These are phyloP conservation scores for Cantharis rustica DNA, from an alignment of 2,888 invertebrate species.

Conservation along the genomic window DNA sequence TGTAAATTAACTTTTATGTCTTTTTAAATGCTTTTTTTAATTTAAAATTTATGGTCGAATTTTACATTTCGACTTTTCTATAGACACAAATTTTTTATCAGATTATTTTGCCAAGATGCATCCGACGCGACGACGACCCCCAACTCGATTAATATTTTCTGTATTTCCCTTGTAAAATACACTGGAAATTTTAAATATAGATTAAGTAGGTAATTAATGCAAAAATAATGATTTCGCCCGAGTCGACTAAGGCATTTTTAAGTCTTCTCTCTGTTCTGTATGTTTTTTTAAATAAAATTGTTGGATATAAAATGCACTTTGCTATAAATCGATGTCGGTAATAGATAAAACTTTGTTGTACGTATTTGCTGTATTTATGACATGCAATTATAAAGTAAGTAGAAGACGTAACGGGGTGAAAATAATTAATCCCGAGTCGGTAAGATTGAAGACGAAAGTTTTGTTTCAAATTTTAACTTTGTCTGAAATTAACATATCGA, in stretches of 20 bases:
- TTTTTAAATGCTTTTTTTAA: background rate
- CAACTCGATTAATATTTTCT: background rate
- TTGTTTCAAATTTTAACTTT: constrained; percentile 1
- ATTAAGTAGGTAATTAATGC: background rate
- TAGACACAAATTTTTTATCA: background rate
- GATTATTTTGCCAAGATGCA: background rate
- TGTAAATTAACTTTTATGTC: background rate
- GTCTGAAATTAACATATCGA: background rate
- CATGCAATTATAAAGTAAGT: constrained; percentile 10
- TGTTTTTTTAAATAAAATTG: background rate
- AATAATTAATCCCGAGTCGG: constrained; percentile 12
- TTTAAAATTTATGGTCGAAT: background rate
- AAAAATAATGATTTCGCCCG: background rate
- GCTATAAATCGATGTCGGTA: background rate
- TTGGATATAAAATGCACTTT: background rate
- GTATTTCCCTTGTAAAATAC: background rate
- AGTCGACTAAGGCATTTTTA: background rate
- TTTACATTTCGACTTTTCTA: background rate
- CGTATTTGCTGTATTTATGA: background rate
- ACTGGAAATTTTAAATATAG: background rate
- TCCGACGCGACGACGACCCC: background rate
- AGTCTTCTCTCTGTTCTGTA: background rate
- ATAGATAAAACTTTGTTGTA: background rate
- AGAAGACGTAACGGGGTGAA: constrained; percentile 12
- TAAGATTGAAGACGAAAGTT: constrained; percentile 1